Base-by-base conservation (phyloP, 2,113 vertebrate genomes). In the Dasyprocta punctata region DNA sequence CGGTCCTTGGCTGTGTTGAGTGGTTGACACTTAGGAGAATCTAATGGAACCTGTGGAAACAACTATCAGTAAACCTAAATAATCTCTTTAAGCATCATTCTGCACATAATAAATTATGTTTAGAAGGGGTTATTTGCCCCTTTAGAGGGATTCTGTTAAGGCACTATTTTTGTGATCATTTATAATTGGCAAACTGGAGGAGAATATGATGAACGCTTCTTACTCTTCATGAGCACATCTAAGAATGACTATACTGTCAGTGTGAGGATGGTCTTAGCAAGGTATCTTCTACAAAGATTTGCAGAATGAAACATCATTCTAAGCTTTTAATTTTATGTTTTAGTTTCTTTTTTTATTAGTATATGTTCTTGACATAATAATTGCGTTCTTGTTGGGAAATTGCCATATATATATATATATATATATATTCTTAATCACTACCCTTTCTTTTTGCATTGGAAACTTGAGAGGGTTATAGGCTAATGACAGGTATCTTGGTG, bases 271-370 rank as follows among this genome's bases (percentile, higher is more conserved):
- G 8, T 16, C 8, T 33, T 90, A 65, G 75, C 33, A 82, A 86
- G 84, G 14, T 71, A 36, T 69, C 69, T 88, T 87, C 87, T 96
- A 83, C 33, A 81, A 92, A 92, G 60, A 80, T 89, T 1, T 78
- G 20, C 61, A 52, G 95, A 73, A 58, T 58, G 67, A 90, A 89
- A 30, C 60, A 75, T 63, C 24, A 30, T 71, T 88, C 38, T 71
- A 84, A 14, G 58, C 22, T 75, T 75, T 73, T 73, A 77, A 38
- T 47, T 49, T 77, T 49, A 49, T 49, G 30, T 49, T 49, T 75
- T 44, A 75, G 41, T 75, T 26, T 75, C 38, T 73, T 44, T 38
- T 38, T 44, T 73, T 44, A 44, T 75, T 44, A 44, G 41, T 44
- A 44, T 75, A 75, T 44, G 22, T 75, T 75, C 5, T 1, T 75